phyloP scores from a whole-genome alignment of 2,888 invertebrate genomes.

The Mermis nigrescens region DNA sequence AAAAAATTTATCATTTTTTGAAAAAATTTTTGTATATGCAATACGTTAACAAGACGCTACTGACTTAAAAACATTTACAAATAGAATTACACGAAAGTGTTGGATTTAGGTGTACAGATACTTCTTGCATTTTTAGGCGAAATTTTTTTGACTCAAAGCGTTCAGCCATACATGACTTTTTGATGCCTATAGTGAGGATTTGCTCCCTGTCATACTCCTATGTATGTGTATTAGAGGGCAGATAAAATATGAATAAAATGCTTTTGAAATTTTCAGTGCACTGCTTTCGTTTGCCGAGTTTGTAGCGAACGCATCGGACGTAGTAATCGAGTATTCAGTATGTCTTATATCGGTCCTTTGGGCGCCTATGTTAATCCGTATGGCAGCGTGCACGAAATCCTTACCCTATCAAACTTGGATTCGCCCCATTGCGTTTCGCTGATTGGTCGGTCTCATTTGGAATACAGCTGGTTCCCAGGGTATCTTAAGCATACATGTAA shows the following conservation, averaged over 20 bases:
- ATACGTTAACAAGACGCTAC: too few species aligned
- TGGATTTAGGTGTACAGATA: too few species aligned
- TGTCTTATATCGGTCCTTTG: constrained; percentile 57
- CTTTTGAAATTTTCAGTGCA: constrained; percentile 15
- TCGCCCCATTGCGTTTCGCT: constrained; percentile 32
- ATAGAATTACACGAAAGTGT: too few species aligned
- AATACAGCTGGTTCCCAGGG: constrained; percentile 69
- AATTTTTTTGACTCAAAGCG: too few species aligned
- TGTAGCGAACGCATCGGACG: constrained; percentile 42
- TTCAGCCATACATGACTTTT: too few species aligned
- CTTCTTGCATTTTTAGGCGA: too few species aligned
- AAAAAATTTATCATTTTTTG: too few species aligned
- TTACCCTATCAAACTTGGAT: constrained; percentile 40
- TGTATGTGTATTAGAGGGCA: not conserved
- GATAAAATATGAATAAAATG: constrained; percentile 5
- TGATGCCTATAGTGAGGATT: too few species aligned
- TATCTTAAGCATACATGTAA: too few species aligned
- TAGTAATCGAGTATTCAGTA: constrained; percentile 53
- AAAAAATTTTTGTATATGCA: too few species aligned
- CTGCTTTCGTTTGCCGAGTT: constrained; percentile 39
- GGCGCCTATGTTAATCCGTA: constrained; percentile 60
- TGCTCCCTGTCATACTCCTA: too few species aligned
- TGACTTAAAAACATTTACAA: too few species aligned
- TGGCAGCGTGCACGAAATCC: constrained; percentile 59
- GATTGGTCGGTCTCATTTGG: constrained; percentile 44